Evolutionary conservation across 2,888 invertebrate genomes (phyloP).

Genomic region (Parnassius apollo): DNA sequence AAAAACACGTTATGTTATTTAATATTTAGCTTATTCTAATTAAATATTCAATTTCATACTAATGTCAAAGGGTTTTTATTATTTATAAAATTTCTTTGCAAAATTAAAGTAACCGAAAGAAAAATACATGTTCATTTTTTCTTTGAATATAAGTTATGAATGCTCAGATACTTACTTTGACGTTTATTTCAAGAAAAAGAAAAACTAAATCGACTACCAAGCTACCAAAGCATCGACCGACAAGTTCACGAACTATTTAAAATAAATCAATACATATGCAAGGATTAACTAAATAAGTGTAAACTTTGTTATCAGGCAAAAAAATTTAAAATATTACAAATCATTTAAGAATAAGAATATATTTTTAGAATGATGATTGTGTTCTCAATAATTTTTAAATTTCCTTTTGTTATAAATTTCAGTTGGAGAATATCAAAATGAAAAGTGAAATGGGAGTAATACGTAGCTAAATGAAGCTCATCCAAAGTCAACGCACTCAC

Average conservation of each 20-base stretch:
- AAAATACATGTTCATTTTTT: slow-evolving; percentile 10
- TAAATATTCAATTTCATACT: neutral
- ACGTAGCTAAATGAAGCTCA: slow-evolving; percentile 28
- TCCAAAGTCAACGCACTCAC: slow-evolving; percentile 69
- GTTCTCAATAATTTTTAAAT: neutral
- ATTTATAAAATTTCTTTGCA: slow-evolving; percentile 5
- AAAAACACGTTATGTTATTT: too few relatives aligned
- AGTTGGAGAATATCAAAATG: slow-evolving; percentile 18
- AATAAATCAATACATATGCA: neutral
- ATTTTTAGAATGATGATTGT: too few relatives aligned
- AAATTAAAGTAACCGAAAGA: slow-evolving; percentile 11
- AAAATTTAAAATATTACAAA: too few relatives aligned
- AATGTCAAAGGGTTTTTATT: slow-evolving; percentile 5
- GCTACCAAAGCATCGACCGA: slow-evolving; percentile 11
- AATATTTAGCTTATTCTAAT: neutral
- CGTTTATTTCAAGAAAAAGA: slow-evolving; percentile 6
- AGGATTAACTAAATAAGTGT: too few relatives aligned
- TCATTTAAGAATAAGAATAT: too few relatives aligned
- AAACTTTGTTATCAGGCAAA: too few relatives aligned
- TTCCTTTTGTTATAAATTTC: neutral
- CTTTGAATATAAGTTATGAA: slow-evolving; percentile 15
- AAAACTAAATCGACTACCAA: slow-evolving; percentile 1
- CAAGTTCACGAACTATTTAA: slow-evolving; percentile 5
- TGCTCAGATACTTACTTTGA: slow-evolving; percentile 16
- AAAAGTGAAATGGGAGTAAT: slow-evolving; percentile 22